Conservation (phyloP, 2,113 vertebrate genomes). For the Xiphias gladius region DNA sequence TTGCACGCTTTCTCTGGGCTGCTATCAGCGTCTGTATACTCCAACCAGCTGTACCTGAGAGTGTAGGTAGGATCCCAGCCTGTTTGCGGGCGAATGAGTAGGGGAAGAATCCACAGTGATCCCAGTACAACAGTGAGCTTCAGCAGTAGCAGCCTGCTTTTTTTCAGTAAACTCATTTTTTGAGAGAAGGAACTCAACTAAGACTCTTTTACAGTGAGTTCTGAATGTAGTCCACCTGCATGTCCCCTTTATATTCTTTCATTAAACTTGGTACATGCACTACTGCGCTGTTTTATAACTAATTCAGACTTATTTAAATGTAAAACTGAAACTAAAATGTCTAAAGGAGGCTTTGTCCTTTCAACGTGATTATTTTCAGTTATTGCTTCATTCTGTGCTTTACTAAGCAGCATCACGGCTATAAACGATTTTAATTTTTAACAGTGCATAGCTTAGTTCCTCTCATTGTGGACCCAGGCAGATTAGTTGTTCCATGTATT, state of each 20-base stretch:
- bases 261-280: too few relatives aligned
- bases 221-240: not conserved
- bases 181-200: not conserved
- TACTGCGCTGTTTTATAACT: too few relatives aligned
- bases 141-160: not conserved
- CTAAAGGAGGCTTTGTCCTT: too few relatives aligned
- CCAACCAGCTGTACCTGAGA: constrained; percentile 60
- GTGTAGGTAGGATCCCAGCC: not conserved
- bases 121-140: constrained; percentile 14
- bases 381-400: not conserved
- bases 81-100: not conserved
- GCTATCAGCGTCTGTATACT: constrained; percentile 75
- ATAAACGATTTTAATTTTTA: not conserved
- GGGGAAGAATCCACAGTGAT: constrained; percentile 27
- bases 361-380: not conserved
- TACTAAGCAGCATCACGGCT: not conserved
- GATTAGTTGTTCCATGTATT: not conserved
- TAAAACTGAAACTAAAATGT: too few relatives aligned
- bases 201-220: not conserved
- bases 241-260: not conserved
- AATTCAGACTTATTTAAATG: too few relatives aligned
- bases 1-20: constrained; percentile 80
- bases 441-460: not conserved
- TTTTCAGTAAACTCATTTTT: constrained; percentile 6
- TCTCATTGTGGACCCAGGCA: not conserved